Base-by-base conservation (phyloP, 2,888 invertebrate genomes). In the Cheilosia grossa region DNA sequence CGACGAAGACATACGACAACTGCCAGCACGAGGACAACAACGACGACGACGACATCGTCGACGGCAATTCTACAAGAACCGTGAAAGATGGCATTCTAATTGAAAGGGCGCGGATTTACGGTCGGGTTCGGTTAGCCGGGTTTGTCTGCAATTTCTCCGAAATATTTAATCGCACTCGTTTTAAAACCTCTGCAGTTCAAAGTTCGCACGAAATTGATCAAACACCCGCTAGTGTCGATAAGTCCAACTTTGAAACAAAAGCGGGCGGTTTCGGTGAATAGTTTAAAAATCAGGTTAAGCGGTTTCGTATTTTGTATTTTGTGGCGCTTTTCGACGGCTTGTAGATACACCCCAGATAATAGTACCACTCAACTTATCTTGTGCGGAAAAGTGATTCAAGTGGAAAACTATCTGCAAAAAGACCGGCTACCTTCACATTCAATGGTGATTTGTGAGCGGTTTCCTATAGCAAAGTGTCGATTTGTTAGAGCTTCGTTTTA, bases 191-290 rank as follows among this genome's bases (percentile, higher is more conserved):
- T 66, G 21, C 15, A 44, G 64, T 66, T 79, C 33, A 51, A n/a
- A 61, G 81, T 58, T 64, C 53, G 64, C 19, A 47, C 67, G 37
- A 63, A 83, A 83, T 83, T 83, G 82, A 83, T 83, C 79, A 83
- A 83, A 83, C 79, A 83, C 54, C 69, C 17, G 17, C 10, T 15
- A 21, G 42, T 54, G 44, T 64, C 24, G 37, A 70, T 64, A 44
- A 51, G 33, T 44, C 51, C 56, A 10, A 17, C 24, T 51, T 61
- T 74, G 10, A 61, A 54, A 59, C 58, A 58, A 30, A 37, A 64
- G 47, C 17, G 66, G 33, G 44, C 17, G 47, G 33, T 15, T 40
- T 58, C 13, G 24, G 27, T 64, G 66, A n/a, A n/a, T 7, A 24
- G 33, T 21, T 33, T 17, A 21, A 56, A 73, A 54, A 54, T 66